Base-by-base conservation (phyloP, 2,797 vertebrate species). In the Euphonia xanthogaster region DNA sequence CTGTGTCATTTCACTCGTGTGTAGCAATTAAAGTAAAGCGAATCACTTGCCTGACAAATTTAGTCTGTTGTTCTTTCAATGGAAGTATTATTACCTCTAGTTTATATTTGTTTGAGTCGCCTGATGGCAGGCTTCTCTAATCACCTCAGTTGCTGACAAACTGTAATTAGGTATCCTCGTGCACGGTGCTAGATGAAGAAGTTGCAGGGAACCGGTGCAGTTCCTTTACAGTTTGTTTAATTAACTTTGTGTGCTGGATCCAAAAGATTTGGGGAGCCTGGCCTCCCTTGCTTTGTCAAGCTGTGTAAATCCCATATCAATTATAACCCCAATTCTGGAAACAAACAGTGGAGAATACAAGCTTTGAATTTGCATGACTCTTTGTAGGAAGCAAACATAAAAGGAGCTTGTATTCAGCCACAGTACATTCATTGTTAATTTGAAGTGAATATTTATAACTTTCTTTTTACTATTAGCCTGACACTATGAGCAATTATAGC, bases 391-490 rank as follows among this genome's bases (percentile, higher is more conserved):
- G 35, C 55, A 91, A 92, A 63, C 37, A 81, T 75, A 79, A 86
- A 93, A 94, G 37, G 60, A 75, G 40, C 48, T 86, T 90, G 82
- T 95, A 53, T 86, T 91, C 70, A 94, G 65, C 70, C 70, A 67
- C 71, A 95, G 79, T 75, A 88, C 62, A 67, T 81, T 88, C 37
- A 47, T 70, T 90, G 86, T 79, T 94, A 94, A 94, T 94, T 91
- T 94, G 85, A 91, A 86, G 73, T 84, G 89, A 96, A 88, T 96
- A 94, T 94, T 96, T 94, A 88, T 94, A 93, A 79, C 89, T 95
- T 94, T 90, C 40, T 84, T 91, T 94, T 90, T 80, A 42, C 75
- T 81, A 12, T 88, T 94, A 88, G 31, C 70, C 55, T 93, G 76
- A 76, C 48, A 35, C 51, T 73, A 14, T 82, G 76, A 88, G 30